A percentile compares a stretch with the other conserved stretches of the same genome.
These are phyloP conservation scores for Lordiphosa fenestrarum DNA, from an alignment of 2,888 invertebrate species.

Conservation along the genomic window DNA sequence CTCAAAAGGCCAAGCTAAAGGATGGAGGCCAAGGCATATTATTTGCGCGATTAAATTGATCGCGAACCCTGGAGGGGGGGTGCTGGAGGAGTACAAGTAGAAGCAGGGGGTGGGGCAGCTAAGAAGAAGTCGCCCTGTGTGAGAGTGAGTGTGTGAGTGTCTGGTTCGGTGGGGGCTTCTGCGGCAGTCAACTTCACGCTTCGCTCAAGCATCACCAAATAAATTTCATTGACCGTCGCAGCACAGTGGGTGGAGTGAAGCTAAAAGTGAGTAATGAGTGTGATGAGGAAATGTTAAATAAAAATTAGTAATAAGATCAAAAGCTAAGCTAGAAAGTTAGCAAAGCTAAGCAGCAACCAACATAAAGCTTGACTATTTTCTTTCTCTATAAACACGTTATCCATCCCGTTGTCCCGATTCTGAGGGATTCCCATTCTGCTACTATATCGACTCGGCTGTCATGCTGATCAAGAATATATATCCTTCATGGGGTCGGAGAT, in stretches of 20 bases:
- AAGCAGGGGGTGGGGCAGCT: conserved; percentile 2
- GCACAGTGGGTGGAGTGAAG: conserved; percentile 43
- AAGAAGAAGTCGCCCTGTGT: conserved; percentile 33
- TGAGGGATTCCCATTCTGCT: no score
- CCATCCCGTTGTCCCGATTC: no score
- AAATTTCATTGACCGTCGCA: conserved; percentile 77
- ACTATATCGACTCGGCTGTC: no score
- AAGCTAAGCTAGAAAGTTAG: no score
- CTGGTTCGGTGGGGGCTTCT: conserved; percentile 52
- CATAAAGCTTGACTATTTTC: no score
- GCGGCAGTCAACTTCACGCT: conserved; percentile 77
- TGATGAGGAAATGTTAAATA: not conserved
- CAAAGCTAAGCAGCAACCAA: no score
- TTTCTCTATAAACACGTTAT: no score
- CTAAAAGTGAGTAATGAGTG: not conserved
- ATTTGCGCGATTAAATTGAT: conserved; percentile 80
- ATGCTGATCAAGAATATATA: no score
- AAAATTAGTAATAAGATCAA: no score
- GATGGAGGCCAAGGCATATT: conserved; percentile 57
- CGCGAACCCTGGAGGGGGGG: conserved; percentile 42
- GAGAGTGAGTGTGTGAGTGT: conserved; percentile 37
- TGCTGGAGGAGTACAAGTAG: conserved; percentile 6
- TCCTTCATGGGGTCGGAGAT: no score
- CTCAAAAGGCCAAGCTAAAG: conserved; percentile 25
- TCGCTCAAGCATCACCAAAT: conserved; percentile 78